Base-by-base conservation (phyloP, 1,140 invertebrate species). In the Cyrtorhinus lividipennis region DNA sequence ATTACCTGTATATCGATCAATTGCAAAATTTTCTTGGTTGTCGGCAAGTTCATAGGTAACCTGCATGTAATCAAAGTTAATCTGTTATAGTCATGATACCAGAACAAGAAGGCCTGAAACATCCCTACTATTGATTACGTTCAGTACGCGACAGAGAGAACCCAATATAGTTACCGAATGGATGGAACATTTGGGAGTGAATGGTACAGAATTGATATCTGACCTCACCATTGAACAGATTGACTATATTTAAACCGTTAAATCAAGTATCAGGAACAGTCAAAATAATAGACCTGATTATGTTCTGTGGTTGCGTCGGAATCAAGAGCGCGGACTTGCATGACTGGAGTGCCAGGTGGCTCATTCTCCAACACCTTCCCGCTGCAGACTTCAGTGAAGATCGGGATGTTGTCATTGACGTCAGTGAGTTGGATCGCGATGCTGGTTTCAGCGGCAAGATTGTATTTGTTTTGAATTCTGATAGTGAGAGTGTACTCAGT, bases 341-440 rank as follows among this genome's bases (percentile, higher is more conserved):
- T 88, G 0, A 94, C 90, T 0, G 81, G 79, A 2, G 88, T 87
- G 15, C 88, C 89, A 0, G 79, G 71, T 1, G 79, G 79, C 72
- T 93, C 87, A 71, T 92, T 90, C 77, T 92, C 90, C 66, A 88
- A 71, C 2, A 92, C 88, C 72, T 80, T 87, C 1, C 86, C 90
- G 56, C 80, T 81, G 66, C 83, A 78, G 13, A 87, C 79, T 73
- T 90, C 86, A 10, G 79, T 83, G 70, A 92, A 93, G 64, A 81
- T 81, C 0, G 90, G 91, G 66, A 90, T 87, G 69, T 90, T 88
- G 71, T 93, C 90, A 68, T 93, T 94, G 0, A 91, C 89, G 69
- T 93, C 90, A 69, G 82, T 76, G 0, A 92, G 78, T 69, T 84
- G 80, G 23, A 93, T 85, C 62, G 83, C 82, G 2, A 93, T 79